Evolutionary conservation across 30 jellyfish, hydroid and myxozoan genomes (phyloP).

Genomic region (Aurelia sp.): DNA sequence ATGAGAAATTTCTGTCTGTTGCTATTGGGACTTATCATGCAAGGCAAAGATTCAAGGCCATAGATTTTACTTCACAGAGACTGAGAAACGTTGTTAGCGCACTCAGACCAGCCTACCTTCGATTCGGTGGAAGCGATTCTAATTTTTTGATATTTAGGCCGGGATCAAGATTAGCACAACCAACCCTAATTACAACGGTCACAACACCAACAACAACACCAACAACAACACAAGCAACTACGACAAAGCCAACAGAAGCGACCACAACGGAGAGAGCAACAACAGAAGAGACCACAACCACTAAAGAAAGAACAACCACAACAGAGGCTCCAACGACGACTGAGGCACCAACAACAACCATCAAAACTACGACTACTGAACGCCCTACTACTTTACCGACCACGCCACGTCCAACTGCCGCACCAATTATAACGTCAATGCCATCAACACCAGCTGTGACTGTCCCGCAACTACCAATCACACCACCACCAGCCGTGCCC

Average conservation of each 20-base stretch:
- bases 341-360: conserved; percentile 4
- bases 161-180: conserved; percentile 48
- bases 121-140: conserved; percentile 88
- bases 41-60: conserved; percentile 55
- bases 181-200: conserved; percentile 44
- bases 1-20: conserved; percentile 68
- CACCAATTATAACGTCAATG: conserved; percentile 12
- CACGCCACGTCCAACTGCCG: conserved; percentile 42
- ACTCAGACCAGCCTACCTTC: conserved; percentile 78
- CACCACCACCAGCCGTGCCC: conserved; percentile 60
- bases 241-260: conserved; percentile 2
- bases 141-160: conserved; percentile 69
- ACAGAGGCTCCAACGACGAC: conserved; percentile 23
- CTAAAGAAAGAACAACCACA: conserved; percentile 14
- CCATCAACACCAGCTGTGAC: conserved; percentile 3
- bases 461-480: conserved; percentile 34
- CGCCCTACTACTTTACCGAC: conserved; percentile 32
- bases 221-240: background rate
- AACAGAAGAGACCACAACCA: conserved; percentile 14
- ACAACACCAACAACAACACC: conserved; percentile 36
- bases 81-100: conserved; percentile 70
- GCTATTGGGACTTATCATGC: conserved; percentile 73
- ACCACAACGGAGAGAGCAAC: conserved; percentile 17
- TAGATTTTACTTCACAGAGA: conserved; percentile 63
- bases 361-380: conserved; percentile 2